Base-by-base conservation (phyloP, 1,140 invertebrate genomes). In the Metaphire vulgaris region DNA sequence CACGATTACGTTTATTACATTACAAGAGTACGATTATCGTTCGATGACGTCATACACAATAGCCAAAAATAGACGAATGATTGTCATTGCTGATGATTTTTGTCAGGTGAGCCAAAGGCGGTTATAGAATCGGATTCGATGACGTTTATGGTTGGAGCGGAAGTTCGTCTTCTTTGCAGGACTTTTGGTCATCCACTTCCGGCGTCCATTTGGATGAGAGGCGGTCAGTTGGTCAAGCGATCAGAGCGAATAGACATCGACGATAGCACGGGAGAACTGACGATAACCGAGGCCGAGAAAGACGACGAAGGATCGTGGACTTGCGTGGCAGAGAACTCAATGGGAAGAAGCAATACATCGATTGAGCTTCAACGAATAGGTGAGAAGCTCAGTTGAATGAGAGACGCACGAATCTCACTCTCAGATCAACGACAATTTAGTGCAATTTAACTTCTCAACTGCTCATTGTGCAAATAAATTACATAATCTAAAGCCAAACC, bases 71-170 rank as follows among this genome's bases (percentile, higher is more conserved):
- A n/a, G n/a, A n/a, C n/a, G n/a, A n/a, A n/a, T n/a, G n/a, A n/a
- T n/a, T n/a, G n/a, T n/a, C n/a, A n/a, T n/a, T n/a, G n/a, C n/a
- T n/a, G n/a, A n/a, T n/a, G n/a, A n/a, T 75, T 70, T 76, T 65
- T 80, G 79, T 74, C 78, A 87, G 86, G 82, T 14, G 79, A 83
- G 1, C 88, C 88, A 21, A 80, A 78, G n/a, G 84, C 86, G 33
- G 78, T 77, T 6, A 79, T 87, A 0, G 80, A 77, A 0, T 86
- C 87, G 28, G 76, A 77, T 6, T 75, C 79, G 33, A 80, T 82
- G 74, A 85, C 82, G 75, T 86, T 87, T 77, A 80, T 82, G 1
- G 64, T 75, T 21, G 83, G 84, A 0, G 71, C 80, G 2, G 78
- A 77, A 2, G 71, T 81, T 6, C 82, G 79, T 33, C 68, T 86